Evolutionary conservation across 2,888 invertebrate genomes (phyloP).

Genomic region (Noctua comes): DNA sequence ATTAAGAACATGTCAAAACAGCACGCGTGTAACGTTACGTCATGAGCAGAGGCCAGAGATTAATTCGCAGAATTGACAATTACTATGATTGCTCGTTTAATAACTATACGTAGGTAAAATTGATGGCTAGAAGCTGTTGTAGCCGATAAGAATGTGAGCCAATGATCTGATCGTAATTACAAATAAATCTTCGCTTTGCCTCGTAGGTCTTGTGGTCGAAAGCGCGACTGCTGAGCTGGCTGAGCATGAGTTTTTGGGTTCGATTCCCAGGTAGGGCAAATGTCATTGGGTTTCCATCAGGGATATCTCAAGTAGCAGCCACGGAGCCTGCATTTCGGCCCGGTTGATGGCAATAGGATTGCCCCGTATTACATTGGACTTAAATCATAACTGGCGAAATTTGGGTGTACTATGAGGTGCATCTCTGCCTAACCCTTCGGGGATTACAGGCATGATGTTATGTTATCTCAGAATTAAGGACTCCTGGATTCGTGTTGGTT

Average conservation of each 20-base stretch:
- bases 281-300: not conserved
- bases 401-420: too few species aligned
- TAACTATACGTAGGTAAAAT: not conserved
- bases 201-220: too few species aligned
- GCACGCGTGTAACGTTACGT: constrained; percentile 66
- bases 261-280: too few species aligned
- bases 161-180: not conserved
- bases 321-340: too few species aligned
- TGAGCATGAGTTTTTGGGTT: too few species aligned
- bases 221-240: too few species aligned
- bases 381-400: too few species aligned
- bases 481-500: too few species aligned
- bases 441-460: too few species aligned
- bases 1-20: constrained; percentile 50
- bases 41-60: constrained; percentile 47
- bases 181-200: not conserved
- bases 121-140: not conserved
- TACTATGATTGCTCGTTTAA: not conserved
- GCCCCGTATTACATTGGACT: not conserved
- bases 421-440: too few species aligned
- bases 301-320: not conserved
- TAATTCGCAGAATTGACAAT: constrained; percentile 31
- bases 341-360: not conserved
- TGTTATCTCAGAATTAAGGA: too few species aligned
- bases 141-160: not conserved